Percentiles rank a stretch among this genome's conserved stretches.
Evolutionary conservation across 2,888 invertebrate genomes (phyloP).

Genomic region (Tiliacea citrago): DNA sequence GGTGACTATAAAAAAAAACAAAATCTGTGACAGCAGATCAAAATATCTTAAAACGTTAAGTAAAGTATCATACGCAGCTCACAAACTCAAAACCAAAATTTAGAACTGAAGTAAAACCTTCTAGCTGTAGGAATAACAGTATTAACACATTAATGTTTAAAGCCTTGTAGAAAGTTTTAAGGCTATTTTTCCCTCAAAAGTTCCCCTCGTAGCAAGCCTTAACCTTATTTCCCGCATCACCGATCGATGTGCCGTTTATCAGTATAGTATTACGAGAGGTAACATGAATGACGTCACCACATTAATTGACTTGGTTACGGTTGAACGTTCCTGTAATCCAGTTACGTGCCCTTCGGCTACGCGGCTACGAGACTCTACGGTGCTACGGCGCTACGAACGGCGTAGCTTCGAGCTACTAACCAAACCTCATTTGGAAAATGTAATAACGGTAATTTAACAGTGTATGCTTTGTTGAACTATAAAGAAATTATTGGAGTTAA

Average conservation of each 20-base stretch:
- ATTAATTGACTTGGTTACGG: constrained; percentile 64
- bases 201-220: not conserved
- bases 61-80: too few species aligned
- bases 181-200: not conserved
- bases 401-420: constrained; percentile 54
- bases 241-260: constrained; percentile 38
- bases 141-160: not conserved
- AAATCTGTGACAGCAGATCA: too few species aligned
- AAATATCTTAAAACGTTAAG: too few species aligned
- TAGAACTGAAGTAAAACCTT: too few species aligned
- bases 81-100: too few species aligned
- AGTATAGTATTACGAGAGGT: constrained; percentile 46
- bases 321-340: constrained; percentile 62
- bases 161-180: not conserved
- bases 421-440: constrained; percentile 37
- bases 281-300: constrained; percentile 54
- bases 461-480: constrained; percentile 13
- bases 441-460: constrained; percentile 22
- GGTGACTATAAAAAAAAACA: too few species aligned
- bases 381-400: constrained; percentile 57
- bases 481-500: constrained; percentile 7
- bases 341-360: constrained; percentile 66
- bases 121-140: too few species aligned
- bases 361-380: constrained; percentile 57
- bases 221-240: constrained; percentile 17